Evolutionary conservation across 1,140 invertebrate species (phyloP).

Genomic region (Battus philenor): DNA sequence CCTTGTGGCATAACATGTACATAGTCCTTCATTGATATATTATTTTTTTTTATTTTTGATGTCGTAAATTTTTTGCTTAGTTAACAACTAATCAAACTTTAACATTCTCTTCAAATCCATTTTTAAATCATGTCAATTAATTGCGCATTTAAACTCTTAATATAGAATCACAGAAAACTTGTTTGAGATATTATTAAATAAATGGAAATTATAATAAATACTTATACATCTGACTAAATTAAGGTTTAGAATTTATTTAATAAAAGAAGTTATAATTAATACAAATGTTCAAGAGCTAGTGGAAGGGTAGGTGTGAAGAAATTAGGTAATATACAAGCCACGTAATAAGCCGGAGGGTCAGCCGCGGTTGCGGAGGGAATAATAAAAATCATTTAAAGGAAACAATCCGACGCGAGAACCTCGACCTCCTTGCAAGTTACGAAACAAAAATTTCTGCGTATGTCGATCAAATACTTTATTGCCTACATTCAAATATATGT

Average conservation of each 20-base stretch:
- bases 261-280: not conserved
- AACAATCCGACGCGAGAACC: slow-evolving; percentile 41
- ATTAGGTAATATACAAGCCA: slow-evolving; percentile 56
- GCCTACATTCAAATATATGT: too few relatives aligned
- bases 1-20: too few relatives aligned
- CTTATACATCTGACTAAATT: not conserved
- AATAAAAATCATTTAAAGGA: slow-evolving; percentile 49
- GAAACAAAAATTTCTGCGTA: slow-evolving; percentile 29
- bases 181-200: too few relatives aligned
- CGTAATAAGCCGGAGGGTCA: slow-evolving; percentile 55
- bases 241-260: slow-evolving; percentile 10
- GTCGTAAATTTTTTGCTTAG: too few relatives aligned
- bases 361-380: slow-evolving; percentile 36
- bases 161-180: too few relatives aligned
- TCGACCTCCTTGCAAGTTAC: slow-evolving; percentile 61
- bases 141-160: too few relatives aligned
- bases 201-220: not conserved
- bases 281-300: not conserved
- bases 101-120: too few relatives aligned
- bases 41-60: too few relatives aligned
- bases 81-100: too few relatives aligned
- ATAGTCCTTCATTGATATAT: too few relatives aligned
- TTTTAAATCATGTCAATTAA: too few relatives aligned
- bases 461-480: slow-evolving; percentile 11
- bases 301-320: slow-evolving; percentile 28